A percentile compares a stretch with the other conserved stretches of the same genome.
These are phyloP conservation scores for Perizoma affinitatum DNA, from an alignment of 2,888 invertebrate genomes.

Conservation along the genomic window DNA sequence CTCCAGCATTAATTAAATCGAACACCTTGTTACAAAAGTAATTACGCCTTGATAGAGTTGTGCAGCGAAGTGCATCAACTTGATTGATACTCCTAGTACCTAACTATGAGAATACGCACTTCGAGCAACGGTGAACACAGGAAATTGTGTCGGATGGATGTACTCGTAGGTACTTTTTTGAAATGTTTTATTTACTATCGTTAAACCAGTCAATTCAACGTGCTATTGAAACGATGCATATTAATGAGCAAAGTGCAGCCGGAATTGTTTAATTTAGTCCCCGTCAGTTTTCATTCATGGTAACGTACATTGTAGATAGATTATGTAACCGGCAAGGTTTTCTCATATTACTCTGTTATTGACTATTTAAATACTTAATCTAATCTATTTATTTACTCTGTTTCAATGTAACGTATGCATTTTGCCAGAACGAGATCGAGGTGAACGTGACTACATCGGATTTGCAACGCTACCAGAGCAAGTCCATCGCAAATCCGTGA, in stretches of 20 bases:
- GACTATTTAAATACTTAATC: too few species aligned
- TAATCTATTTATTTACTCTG: too few species aligned
- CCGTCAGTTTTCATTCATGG: not conserved
- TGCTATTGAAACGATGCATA: conserved; percentile 20
- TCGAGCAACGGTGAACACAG: conserved; percentile 34
- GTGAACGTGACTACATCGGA: conserved; percentile 93
- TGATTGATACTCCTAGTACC: conserved; percentile 27
- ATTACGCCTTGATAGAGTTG: conserved; percentile 28
- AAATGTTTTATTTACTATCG: conserved; percentile 27
- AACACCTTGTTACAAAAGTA: conserved; percentile 6
- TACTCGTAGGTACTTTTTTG: conserved; percentile 34
- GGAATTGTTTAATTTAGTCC: conserved; percentile 3
- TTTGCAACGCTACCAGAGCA: conserved; percentile 98
- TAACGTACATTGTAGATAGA: too few species aligned
- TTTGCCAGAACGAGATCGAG: conserved; percentile 77
- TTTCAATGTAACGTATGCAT: not conserved
- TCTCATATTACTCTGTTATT: too few species aligned
- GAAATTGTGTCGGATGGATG: conserved; percentile 31
- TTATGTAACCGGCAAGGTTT: too few species aligned
- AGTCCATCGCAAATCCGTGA: conserved; percentile 97
- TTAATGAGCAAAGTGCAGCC: conserved; percentile 17
- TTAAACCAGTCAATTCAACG: conserved; percentile 8
- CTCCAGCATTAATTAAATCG: too few species aligned
- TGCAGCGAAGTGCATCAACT: conserved; percentile 34
- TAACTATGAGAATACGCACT: conserved; percentile 18